Base-by-base conservation (phyloP, 2,797 vertebrate genomes). In the Sphenodon punctatus region DNA sequence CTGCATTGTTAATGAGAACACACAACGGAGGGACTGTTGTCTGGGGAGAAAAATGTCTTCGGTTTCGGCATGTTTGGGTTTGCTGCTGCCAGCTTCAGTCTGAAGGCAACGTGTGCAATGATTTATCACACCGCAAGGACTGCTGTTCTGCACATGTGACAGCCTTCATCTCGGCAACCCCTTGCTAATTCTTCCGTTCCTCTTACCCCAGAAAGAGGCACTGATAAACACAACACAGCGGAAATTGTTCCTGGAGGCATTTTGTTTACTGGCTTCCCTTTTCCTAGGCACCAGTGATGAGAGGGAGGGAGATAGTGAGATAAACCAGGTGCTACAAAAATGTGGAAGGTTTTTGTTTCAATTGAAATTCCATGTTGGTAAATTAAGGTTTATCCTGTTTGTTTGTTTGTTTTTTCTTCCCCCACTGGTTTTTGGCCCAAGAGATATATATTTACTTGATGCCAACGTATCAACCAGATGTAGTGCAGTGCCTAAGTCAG, bases 61-160 rank as follows among this genome's bases (percentile, higher is more conserved):
- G 38, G 49, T 75, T 64, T 65, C 43, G 53, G 25, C 66, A 38
- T 49, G 22, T 49, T 32, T 76, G 61, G 78, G 86, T 85, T 70
- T 9, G 77, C 82, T 56, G 42, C 4, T 5, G 8, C 73, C 70
- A 30, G 90, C 82, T 17, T 70, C 11, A 8, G 1, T 74, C 82
- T 23, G 75, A 53, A 87, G 82, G 76, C 88, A 66, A 63, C 1
- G 4, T 8, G 41, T 2, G 30, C 0, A 6, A 34, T 92, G 93
- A 94, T 90, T 66, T 91, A 94, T 94, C 61, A 88, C 73, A 88
- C 87, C 87, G 91, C 92, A 93, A 89, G 83, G 84, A 23, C 75
- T 15, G 67, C 83, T 43, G 78, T 23, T 83, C 86, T 51, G 46
- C 69, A 67, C 76, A 51, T 91, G 88, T 11, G 59, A 66, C 71